These are phyloP conservation scores for Chamaetylas fuelleborni DNA, from an alignment of 2,113 vertebrate genomes.

Conservation along the genomic window DNA sequence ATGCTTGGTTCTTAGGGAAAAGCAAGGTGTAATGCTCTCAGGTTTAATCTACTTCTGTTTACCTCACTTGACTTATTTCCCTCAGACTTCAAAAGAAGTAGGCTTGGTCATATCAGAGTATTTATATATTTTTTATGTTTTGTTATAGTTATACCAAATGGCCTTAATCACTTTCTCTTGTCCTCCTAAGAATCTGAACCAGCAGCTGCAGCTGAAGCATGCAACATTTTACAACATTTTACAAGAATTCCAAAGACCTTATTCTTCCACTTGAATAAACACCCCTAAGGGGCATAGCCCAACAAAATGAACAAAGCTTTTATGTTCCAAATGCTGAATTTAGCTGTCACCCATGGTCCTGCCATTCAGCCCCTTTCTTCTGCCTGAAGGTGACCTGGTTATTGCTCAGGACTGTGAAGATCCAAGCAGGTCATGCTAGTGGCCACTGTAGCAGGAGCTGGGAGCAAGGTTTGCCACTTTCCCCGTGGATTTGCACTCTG, in stretches of 20 bases:
- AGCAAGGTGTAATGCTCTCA: background rate
- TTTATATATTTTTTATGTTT: background rate
- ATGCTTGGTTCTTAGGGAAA: background rate
- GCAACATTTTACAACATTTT: background rate
- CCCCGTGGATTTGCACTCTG: background rate
- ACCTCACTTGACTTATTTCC: background rate
- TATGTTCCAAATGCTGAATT: background rate
- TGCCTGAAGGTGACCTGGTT: background rate
- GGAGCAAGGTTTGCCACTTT: background rate
- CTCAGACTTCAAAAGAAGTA: background rate
- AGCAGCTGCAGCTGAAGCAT: background rate
- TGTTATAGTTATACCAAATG: background rate
- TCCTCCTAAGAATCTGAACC: background rate
- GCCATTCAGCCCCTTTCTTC: background rate
- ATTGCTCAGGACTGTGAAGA: background rate
- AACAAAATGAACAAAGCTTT: background rate
- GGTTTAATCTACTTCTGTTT: background rate
- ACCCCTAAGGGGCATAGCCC: background rate
- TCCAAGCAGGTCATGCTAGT: background rate
- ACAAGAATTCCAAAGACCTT: background rate
- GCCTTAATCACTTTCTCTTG: background rate
- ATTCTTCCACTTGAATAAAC: background rate
- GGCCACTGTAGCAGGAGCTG: background rate
- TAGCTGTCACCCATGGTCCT: background rate
- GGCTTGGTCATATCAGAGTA: background rate